Evolutionary conservation across 2,113 vertebrate species (phyloP), one percentile per base, ranked within the genome.

Genomic region (Notothenia rossii): DNA sequence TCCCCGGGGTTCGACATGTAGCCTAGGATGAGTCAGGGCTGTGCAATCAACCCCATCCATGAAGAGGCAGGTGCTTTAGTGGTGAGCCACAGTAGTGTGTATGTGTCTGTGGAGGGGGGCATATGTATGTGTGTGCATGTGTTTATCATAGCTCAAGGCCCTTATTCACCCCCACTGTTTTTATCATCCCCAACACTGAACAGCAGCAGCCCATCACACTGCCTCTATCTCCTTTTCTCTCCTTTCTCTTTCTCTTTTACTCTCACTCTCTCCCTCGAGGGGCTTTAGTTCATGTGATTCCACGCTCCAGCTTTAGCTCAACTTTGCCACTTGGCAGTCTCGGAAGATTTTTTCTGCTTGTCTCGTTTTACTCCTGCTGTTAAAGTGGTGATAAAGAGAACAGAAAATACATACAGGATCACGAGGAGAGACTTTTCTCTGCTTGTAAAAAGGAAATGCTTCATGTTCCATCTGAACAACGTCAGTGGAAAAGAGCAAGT

Each of bases 251-350:
- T 82, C 69, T 83, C 83, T 88, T 86, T 92, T 71, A 70, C 87
- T 91, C 79, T 81, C 66, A 54, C 86, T 91, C 85, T 89, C 74
- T 93, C 89, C 88, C 91, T 91, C 66, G 73, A 93, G 89, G 92
- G 92, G 86, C 86, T 92, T 93, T 89, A 90, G 86, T 92, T 92
- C 86, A 88, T 92, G 84, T 91, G 92, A 93, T 94, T 92, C 91
- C 91, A 92, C 87, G 90, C 88, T 93, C 84, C 79, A 91, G 91
- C 92, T 93, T 92, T 88, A 93, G 89, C 92, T 93, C 90, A 94
- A 94, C 90, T 94, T 94, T 95, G 92, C 87, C 88, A 91, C 89
- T 93, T 92, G 88, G 91, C 92, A 93, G 87, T 90, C 84, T 90
- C 83, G 75, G 75, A 89, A 89, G 79, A 81, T 86, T 88, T 88